These are phyloP conservation scores for Dendroctonus valens DNA, from an alignment of 1,140 invertebrate species.

Conservation along the genomic window DNA sequence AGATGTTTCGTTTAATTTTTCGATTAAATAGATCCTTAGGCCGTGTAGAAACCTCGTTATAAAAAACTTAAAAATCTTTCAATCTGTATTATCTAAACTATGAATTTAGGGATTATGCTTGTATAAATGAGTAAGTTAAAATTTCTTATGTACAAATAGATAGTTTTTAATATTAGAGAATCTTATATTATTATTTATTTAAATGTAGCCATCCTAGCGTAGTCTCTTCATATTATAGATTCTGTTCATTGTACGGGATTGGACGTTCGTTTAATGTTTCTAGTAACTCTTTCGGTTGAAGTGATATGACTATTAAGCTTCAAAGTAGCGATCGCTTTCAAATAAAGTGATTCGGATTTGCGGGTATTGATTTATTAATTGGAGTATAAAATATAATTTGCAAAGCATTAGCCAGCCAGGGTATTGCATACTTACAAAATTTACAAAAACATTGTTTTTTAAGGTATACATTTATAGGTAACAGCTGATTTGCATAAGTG, in stretches of 20 bases:
- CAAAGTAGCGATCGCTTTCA: neutral
- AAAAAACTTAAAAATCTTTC: conserved; percentile 8
- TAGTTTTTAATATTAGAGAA: conserved; percentile 7
- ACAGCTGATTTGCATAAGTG: no score
- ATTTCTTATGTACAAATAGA: conserved; percentile 28
- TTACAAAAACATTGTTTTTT: no score
- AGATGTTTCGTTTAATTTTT: conserved; percentile 29
- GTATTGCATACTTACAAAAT: no score
- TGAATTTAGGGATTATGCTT: neutral
- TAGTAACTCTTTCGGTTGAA: conserved; percentile 2
- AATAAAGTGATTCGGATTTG: neutral
- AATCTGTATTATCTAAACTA: neutral
- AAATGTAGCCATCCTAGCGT: neutral
- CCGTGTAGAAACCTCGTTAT: conserved; percentile 35
- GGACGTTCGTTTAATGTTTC: conserved; percentile 11
- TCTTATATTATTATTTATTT: neutral
- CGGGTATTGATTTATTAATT: neutral
- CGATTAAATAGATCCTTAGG: conserved; percentile 36
- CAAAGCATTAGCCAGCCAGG: no score
- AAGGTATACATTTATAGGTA: no score
- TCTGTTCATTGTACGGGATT: conserved; percentile 28
- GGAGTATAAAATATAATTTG: conserved; percentile 3
- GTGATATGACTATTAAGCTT: conserved; percentile 5
- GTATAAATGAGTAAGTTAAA: neutral
- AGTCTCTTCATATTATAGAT: conserved; percentile 8